Base-by-base conservation (phyloP, 2,888 invertebrate species). In the Prosopocoilus inquinatus region DNA sequence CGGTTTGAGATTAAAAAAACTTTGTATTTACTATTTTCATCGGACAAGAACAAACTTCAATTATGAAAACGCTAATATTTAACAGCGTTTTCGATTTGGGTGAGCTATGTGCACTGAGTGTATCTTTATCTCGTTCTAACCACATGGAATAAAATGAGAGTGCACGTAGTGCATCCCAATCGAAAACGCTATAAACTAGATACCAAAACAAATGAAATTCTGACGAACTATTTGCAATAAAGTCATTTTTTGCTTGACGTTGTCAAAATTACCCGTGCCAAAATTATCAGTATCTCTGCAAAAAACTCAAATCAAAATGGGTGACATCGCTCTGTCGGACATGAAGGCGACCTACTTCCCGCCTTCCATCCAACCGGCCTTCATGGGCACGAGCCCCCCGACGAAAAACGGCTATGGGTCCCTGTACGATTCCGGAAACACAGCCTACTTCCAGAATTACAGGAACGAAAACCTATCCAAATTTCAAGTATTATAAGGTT, bases 381-480 rank as follows among this genome's bases (percentile, higher is more conserved):
- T 74, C 57, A 75, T 73, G 74, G 76, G 75, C 7, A 72, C 76
- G 7, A 67, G 69, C 54, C 73, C 77, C 2, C 77, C 76, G 2
- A 63, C 70, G 5, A 75, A 73, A 60, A 66, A 61, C 43, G 70
- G 69, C 38, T 63, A 67, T 51, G 67, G 69, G n/a, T 69, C 71
- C 0, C 52, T 67, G 16, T 63, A 65, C 46, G 72, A 72, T 41
- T 66, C 66, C 3, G 69, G 67, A 4, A 65, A 64, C 52, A 53
- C 70, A 5, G 70, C 59, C 44, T 77, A 77, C 65, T 80, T 79
- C 60, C 76, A 77, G 53, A 74, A 75, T 46, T 79, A 77, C 58
- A 68, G 78, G 56, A 77, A 78, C 64, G 77, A 79, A 58, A 69
- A 69, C 33, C 62, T 79, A 46, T 77, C 78, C 9, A 73, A 75